Evolutionary conservation across 2,797 vertebrate genomes (phyloP).

Genomic region (Botia almorhae): DNA sequence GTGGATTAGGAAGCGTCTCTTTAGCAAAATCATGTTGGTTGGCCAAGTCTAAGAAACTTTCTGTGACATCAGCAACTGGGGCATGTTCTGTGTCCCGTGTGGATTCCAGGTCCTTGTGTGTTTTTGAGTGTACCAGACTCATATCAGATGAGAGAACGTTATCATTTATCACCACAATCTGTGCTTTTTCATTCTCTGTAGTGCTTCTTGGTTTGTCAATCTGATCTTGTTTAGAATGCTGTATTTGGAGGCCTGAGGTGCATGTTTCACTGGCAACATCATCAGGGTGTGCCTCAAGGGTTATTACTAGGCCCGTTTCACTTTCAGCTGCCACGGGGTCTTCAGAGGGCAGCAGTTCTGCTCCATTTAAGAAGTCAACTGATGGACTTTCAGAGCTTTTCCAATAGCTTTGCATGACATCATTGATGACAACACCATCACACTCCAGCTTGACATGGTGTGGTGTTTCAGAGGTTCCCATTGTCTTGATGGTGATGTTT

Average conservation of each 20-base stretch:
- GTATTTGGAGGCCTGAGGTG: constrained; percentile 5
- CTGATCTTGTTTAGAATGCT: neutral
- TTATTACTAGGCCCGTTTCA: neutral
- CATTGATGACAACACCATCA: constrained; percentile 78
- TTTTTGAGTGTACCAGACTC: neutral
- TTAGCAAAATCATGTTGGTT: neutral
- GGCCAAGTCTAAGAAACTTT: neutral
- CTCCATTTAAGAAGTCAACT: neutral
- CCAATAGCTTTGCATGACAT: constrained; percentile 81
- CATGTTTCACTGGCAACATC: neutral
- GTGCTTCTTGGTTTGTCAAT: neutral
- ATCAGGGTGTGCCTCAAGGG: neutral
- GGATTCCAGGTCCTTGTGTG: constrained; percentile 2
- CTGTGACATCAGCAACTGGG: neutral
- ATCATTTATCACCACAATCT: neutral
- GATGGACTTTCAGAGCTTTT: constrained; percentile 28
- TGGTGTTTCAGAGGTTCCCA: constrained; percentile 64
- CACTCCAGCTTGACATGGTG: constrained; percentile 78
- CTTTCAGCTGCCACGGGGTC: neutral
- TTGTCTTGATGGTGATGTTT: constrained; percentile 77
- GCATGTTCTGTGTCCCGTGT: neutral
- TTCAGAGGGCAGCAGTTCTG: neutral
- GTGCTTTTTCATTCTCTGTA: neutral
- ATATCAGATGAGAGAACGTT: neutral
- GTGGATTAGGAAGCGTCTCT: neutral